Conservation (phyloP, 2,797 vertebrate genomes). For the Hydrocynus forskahlii region DNA sequence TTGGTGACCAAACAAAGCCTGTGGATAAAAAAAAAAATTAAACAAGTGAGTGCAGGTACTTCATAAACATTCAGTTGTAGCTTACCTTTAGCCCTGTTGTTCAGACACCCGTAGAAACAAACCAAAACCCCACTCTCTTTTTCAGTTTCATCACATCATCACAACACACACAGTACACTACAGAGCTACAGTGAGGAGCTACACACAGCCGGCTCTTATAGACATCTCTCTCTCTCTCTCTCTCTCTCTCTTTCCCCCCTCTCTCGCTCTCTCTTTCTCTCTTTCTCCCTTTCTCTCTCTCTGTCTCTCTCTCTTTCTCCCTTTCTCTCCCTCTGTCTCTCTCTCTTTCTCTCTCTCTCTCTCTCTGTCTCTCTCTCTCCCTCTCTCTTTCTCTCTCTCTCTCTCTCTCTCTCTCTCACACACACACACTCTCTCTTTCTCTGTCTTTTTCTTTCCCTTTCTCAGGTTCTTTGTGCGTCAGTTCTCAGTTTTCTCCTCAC, state of each 20-base stretch:
- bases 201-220: conserved; percentile 3
- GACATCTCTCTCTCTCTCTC: conserved; percentile 4
- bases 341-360: too few relatives aligned
- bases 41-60: neutral
- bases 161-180: neutral
- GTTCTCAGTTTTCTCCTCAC: conserved; percentile 11
- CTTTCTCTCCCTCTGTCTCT: too few relatives aligned
- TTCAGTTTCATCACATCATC: conserved; percentile 2
- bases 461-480: neutral
- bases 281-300: too few relatives aligned
- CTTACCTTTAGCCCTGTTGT: conserved; percentile 15
- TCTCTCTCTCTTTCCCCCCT: neutral
- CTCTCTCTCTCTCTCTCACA: neutral
- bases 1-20: neutral
- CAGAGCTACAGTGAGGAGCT: conserved; percentile 8
- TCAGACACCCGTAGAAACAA: neutral
- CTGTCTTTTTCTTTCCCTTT: neutral
- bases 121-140: neutral
- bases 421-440: neutral
- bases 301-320: too few relatives aligned
- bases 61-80: neutral
- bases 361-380: neutral
- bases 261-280: too few relatives aligned
- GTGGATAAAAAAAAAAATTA: neutral
- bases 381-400: conserved; percentile 12